Evolutionary conservation across 2,888 invertebrate genomes (phyloP).

Genomic region (Noctua janthe): DNA sequence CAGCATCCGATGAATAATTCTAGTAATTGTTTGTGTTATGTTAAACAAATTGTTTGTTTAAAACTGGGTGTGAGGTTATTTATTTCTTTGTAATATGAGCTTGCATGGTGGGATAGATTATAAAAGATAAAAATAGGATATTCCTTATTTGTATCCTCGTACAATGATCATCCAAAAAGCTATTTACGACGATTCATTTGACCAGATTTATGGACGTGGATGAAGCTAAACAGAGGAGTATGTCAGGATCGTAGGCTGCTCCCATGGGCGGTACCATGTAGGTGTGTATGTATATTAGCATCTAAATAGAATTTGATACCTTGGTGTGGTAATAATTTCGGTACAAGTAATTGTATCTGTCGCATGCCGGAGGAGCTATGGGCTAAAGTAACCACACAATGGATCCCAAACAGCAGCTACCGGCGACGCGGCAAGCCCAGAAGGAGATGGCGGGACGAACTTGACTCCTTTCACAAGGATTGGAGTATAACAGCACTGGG

Average conservation of each 20-base stretch:
- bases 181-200: not conserved
- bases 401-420: no score
- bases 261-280: no score
- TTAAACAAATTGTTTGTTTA: conserved; percentile 30
- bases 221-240: not conserved
- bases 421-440: no score
- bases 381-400: no score
- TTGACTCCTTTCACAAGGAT: no score
- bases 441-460: no score
- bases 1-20: conserved; percentile 26
- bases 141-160: not conserved
- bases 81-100: conserved; percentile 16
- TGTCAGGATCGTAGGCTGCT: no score
- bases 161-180: not conserved
- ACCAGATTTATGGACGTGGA: not conserved
- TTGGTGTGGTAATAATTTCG: no score
- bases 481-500: no score
- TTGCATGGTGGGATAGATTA: not conserved
- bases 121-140: not conserved
- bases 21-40: conserved; percentile 47
- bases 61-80: conserved; percentile 21
- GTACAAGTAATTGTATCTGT: no score
- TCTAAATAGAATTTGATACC: not conserved
- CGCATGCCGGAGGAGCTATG: no score
- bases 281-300: not conserved